Conservation (phyloP, 1,140 invertebrate species). For the Philotrypesis tridentata region DNA sequence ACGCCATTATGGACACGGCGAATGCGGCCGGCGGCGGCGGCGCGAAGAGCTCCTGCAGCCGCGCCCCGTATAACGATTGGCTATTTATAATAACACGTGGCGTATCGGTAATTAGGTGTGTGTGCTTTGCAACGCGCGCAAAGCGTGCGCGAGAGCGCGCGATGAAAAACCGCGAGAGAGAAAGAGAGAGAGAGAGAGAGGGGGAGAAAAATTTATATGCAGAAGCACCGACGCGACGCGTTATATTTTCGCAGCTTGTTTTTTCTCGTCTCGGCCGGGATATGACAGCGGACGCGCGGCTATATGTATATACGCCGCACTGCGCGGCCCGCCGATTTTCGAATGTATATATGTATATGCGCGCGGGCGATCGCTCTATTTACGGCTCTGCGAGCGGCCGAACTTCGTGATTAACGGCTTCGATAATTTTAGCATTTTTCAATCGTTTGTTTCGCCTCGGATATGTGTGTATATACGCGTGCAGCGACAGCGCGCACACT, state of each 20-base stretch:
- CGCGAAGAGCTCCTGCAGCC: not conserved
- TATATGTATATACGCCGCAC: not conserved
- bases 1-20: constrained; percentile 71
- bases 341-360: not conserved
- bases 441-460: constrained; percentile 6
- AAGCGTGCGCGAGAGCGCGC: constrained; percentile 36
- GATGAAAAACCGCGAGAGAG: not conserved
- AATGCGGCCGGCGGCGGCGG: constrained; percentile 54
- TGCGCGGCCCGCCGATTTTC: constrained; percentile 30
- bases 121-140: constrained; percentile 50
- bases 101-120: constrained; percentile 72
- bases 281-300: not conserved
- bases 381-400: not conserved
- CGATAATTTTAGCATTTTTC: not conserved
- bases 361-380: not conserved
- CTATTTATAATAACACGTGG: constrained; percentile 74
- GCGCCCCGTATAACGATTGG: constrained; percentile 70
- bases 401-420: constrained; percentile 26
- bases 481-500: too few species aligned
- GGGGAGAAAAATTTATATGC: constrained; percentile 14
- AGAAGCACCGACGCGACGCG: not conserved
- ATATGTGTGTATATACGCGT: not conserved
- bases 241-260: not conserved
- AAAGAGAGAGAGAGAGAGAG: not conserved
- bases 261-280: not conserved